Evolutionary conservation across 2,888 invertebrate species (phyloP).

Genomic region (Orthosia gracilis): DNA sequence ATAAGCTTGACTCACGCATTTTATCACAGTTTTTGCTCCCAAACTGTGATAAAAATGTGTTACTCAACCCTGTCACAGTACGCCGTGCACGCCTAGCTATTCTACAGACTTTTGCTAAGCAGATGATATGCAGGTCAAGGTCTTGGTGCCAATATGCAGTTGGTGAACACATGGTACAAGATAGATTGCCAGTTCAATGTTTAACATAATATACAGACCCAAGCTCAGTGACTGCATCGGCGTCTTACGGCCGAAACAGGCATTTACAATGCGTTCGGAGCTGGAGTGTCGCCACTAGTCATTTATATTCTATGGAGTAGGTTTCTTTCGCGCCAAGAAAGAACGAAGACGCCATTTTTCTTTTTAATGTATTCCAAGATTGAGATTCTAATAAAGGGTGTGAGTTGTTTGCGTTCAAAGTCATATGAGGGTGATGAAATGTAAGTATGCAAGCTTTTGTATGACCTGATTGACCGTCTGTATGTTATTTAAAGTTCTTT

Average conservation of each 20-base stretch:
- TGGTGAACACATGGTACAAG: no score
- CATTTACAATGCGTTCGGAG: neutral
- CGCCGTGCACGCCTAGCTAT: no score
- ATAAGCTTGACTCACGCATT: no score
- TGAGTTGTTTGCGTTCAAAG: slow-evolving; percentile 20
- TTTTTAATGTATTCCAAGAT: slow-evolving; percentile 51
- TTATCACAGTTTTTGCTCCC: no score
- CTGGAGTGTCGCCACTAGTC: neutral
- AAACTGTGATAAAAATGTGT: no score
- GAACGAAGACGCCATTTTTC: slow-evolving; percentile 50
- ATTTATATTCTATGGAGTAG: slow-evolving; percentile 48
- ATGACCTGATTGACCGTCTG: slow-evolving; percentile 2
- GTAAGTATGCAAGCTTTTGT: slow-evolving; percentile 6
- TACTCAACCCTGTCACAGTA: no score
- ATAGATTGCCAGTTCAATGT: no score
- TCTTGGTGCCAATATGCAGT: no score
- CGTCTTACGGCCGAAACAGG: neutral
- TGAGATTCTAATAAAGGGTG: slow-evolving; percentile 41
- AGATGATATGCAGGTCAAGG: no score
- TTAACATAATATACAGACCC: no score
- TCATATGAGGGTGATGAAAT: slow-evolving; percentile 4
- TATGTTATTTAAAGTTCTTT: slow-evolving; percentile 1
- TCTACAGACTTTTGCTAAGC: no score
- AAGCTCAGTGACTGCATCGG: neutral
- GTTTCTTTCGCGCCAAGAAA: slow-evolving; percentile 55